Conservation (phyloP, 2,888 invertebrate genomes). For the Hipparchia semele region DNA sequence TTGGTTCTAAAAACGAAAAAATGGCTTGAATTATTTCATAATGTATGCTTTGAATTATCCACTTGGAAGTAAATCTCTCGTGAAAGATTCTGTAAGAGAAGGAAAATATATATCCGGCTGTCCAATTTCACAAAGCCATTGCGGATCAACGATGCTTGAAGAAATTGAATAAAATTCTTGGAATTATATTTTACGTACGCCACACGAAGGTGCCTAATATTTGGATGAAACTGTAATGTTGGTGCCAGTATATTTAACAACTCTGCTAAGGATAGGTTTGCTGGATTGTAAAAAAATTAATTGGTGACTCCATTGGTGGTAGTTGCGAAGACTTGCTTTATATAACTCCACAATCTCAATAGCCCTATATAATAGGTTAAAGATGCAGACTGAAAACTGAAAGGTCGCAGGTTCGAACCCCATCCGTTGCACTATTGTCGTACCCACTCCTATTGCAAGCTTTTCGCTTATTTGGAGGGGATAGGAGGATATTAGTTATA, state of each 20-base stretch:
- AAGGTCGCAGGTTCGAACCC: too few relatives aligned
- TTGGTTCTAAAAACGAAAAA: background rate
- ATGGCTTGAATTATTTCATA: background rate
- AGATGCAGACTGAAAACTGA: too few relatives aligned
- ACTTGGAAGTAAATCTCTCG: background rate
- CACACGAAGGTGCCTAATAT: background rate
- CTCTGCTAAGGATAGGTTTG: too few relatives aligned
- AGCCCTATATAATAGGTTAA: too few relatives aligned
- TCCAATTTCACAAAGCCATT: slow-evolving; percentile 12
- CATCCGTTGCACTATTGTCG: too few relatives aligned
- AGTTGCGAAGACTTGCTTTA: too few relatives aligned
- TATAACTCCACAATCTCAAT: too few relatives aligned
- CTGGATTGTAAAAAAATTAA: too few relatives aligned
- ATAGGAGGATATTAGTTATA: too few relatives aligned
- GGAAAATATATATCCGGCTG: slow-evolving; percentile 13
- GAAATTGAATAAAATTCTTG: slow-evolving; percentile 11
- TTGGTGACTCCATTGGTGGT: too few relatives aligned
- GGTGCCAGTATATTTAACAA: background rate
- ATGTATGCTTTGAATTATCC: slow-evolving; percentile 8
- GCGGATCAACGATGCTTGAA: slow-evolving; percentile 9
- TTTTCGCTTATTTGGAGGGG: too few relatives aligned
- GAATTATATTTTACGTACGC: background rate
- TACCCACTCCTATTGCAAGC: too few relatives aligned
- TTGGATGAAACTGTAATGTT: background rate
- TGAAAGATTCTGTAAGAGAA: slow-evolving; percentile 5